phyloP scores from a whole-genome alignment of 2,888 invertebrate genomes.

The Microctonus hyperodae region DNA sequence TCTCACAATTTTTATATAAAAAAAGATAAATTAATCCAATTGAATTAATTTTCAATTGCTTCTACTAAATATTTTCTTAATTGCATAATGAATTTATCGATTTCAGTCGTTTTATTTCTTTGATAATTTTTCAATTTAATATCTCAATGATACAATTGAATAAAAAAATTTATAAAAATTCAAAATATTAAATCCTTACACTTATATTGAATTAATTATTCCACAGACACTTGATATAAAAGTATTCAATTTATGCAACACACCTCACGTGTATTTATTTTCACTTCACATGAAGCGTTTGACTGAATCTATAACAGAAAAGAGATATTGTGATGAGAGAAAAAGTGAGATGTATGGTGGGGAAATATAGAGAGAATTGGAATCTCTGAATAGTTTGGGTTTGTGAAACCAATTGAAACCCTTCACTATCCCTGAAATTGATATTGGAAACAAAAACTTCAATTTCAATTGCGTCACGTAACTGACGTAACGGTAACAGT shows the following conservation, averaged over 20 bases:
- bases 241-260: slow-evolving; percentile 28
- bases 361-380: slow-evolving; percentile 29
- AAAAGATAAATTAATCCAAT: too few species aligned
- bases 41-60: too few species aligned
- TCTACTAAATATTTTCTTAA: too few species aligned
- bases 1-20: too few species aligned
- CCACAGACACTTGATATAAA: slow-evolving; percentile 15
- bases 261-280: slow-evolving; percentile 28
- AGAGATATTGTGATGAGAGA: not conserved
- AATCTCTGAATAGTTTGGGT: slow-evolving; percentile 44
- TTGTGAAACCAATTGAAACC: slow-evolving; percentile 55
- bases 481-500: slow-evolving; percentile 42
- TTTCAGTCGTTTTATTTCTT: too few species aligned
- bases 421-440: slow-evolving; percentile 56
- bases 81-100: too few species aligned
- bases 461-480: slow-evolving; percentile 57
- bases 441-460: slow-evolving; percentile 61
- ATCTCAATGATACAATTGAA: too few species aligned
- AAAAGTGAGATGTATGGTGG: slow-evolving; percentile 30
- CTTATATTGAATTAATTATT: slow-evolving; percentile 19
- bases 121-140: too few species aligned
- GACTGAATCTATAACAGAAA: slow-evolving; percentile 3
- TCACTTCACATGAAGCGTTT: slow-evolving; percentile 15
- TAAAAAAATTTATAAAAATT: not conserved
- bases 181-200: slow-evolving; percentile 17